A percentile compares a stretch with the other conserved stretches of the same genome.
Conservation (phyloP, 1,140 invertebrate genomes). For the Plectrocnemia conspersa region DNA sequence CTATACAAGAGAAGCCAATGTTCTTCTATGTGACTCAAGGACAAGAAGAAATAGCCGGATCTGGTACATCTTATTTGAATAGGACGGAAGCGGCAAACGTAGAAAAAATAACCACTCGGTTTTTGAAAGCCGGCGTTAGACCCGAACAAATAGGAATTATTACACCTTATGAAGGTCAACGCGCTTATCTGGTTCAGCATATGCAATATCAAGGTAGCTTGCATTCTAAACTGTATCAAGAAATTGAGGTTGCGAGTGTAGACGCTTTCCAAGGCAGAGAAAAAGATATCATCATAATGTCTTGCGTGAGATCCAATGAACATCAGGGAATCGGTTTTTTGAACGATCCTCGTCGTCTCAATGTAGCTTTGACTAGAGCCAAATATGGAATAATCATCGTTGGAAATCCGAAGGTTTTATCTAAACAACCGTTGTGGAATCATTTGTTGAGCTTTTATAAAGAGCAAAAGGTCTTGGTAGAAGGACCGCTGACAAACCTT, state of each 20-base stretch:
- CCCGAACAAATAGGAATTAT: slow-evolving; percentile 99
- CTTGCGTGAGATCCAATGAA: slow-evolving; percentile 90
- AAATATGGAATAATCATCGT: slow-evolving; percentile 98
- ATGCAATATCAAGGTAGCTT: slow-evolving; percentile 99
- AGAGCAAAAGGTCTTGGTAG: slow-evolving; percentile 94
- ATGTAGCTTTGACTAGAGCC: slow-evolving; percentile 95
- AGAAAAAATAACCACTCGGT: slow-evolving; percentile 93
- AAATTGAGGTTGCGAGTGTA: slow-evolving; percentile 98
- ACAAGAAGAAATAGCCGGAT: slow-evolving; percentile 97
- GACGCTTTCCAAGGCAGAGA: slow-evolving; percentile 98
- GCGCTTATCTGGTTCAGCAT: slow-evolving; percentile 96
- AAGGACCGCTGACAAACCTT: slow-evolving; percentile 95
- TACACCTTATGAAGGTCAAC: slow-evolving; percentile 97
- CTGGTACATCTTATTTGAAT: slow-evolving; percentile 97
- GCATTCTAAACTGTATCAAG: slow-evolving; percentile 95
- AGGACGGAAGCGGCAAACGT: slow-evolving; percentile 97
- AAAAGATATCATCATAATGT: slow-evolving; percentile 99
- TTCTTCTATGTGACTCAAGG: slow-evolving; percentile 98
- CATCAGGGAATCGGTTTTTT: slow-evolving; percentile 94
- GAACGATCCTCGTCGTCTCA: slow-evolving; percentile 94
- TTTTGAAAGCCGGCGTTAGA: slow-evolving; percentile 90
- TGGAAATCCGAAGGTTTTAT: slow-evolving; percentile 97
- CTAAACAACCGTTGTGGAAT: slow-evolving; percentile 98
- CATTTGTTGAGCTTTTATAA: slow-evolving; percentile 97
- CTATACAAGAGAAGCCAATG: slow-evolving; percentile 93